Evolutionary conservation across 2,113 vertebrate genomes (phyloP).

Genomic region (Pseudorectes ferrugineus): DNA sequence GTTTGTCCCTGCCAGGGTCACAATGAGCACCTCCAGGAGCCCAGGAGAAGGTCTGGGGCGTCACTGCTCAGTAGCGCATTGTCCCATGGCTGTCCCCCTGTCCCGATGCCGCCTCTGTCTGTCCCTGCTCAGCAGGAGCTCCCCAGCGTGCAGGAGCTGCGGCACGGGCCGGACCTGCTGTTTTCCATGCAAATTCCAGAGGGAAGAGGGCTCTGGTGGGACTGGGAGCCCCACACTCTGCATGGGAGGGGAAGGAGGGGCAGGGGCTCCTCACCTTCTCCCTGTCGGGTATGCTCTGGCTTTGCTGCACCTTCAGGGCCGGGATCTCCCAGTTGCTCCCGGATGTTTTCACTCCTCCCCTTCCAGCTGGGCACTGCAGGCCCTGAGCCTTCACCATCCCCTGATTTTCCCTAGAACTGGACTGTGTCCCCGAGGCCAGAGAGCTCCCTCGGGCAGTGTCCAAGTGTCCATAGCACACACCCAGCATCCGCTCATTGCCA

Average conservation of each 20-base stretch:
- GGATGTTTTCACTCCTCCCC: background rate
- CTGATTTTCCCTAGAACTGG: background rate
- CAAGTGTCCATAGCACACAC: background rate
- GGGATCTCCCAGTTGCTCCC: background rate
- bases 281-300: rapidly evolving
- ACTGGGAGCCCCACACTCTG: rapidly evolving
- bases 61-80: rapidly evolving
- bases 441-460: rapidly evolving
- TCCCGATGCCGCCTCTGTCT: rapidly evolving
- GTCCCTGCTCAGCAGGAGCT: background rate
- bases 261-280: rapidly evolving
- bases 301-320: background rate
- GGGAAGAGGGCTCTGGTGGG: background rate
- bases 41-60: background rate
- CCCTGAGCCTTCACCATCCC: background rate
- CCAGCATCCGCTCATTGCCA: background rate
- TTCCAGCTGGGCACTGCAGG: background rate
- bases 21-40: background rate
- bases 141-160: rapidly evolving
- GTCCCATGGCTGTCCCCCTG: background rate
- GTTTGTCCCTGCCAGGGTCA: background rate
- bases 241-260: too few species aligned
- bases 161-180: background rate
- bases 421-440: rapidly evolving
- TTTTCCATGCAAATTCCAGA: background rate